Evolutionary conservation across 1,140 invertebrate genomes (phyloP).

Genomic region (Drosophila watanabei): DNA sequence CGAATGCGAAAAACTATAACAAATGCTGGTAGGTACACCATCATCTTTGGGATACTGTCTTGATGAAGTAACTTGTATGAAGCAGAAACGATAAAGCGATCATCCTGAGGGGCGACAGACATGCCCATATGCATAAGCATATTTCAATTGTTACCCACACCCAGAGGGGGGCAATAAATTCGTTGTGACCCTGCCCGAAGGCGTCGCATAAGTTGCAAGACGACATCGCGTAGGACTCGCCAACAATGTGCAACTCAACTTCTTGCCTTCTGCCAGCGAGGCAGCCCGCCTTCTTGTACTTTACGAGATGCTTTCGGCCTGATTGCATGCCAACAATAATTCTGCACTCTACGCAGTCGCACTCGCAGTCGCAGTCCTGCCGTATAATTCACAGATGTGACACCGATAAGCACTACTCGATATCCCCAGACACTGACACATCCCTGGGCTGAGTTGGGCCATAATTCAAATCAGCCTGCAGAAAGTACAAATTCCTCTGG

Average conservation of each 20-base stretch:
- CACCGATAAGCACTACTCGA: conserved; percentile 50
- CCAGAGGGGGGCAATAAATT: conserved; percentile 54
- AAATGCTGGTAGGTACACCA: conserved; percentile 8
- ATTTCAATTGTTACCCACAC: conserved; percentile 21
- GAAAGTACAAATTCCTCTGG: background rate
- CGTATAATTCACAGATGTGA: conserved; percentile 56
- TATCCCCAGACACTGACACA: conserved; percentile 26
- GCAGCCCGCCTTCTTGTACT: conserved; percentile 37
- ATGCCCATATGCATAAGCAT: conserved; percentile 12
- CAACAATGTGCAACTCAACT: conserved; percentile 48
- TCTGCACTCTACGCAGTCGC: conserved; percentile 26
- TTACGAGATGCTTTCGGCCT: conserved; percentile 53
- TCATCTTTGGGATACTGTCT: background rate
- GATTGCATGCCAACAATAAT: conserved; percentile 64
- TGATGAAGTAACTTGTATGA: background rate
- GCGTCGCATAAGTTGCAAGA: conserved; percentile 35
- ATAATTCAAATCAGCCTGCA: conserved; percentile 16
- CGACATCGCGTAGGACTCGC: conserved; percentile 54
- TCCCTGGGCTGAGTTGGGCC: conserved; percentile 9
- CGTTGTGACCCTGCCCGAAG: conserved; percentile 19
- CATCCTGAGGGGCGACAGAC: conserved; percentile 3
- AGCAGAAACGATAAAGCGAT: conserved; percentile 15
- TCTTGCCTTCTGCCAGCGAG: conserved; percentile 12
- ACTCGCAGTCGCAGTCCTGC: conserved; percentile 14
- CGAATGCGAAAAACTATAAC: conserved; percentile 1